Conservation (phyloP, 2,888 invertebrate genomes). For the Bombylius discolor region DNA sequence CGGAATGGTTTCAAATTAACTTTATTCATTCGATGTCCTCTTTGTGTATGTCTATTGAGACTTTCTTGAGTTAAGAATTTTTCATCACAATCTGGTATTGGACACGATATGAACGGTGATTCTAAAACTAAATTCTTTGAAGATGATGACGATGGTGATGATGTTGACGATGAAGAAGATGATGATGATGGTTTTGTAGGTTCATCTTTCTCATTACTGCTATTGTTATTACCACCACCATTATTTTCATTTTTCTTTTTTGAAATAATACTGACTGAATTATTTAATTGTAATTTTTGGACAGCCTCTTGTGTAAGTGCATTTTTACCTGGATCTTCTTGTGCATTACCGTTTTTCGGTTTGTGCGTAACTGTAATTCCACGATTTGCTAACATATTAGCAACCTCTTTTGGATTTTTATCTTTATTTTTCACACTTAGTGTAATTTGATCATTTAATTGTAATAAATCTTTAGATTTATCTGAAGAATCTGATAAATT, state of each 20-base stretch:
- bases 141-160: background rate
- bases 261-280: slow-evolving; percentile 48
- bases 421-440: slow-evolving; percentile 45
- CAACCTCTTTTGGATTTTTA: slow-evolving; percentile 61
- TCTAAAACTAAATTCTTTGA: background rate
- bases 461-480: slow-evolving; percentile 45
- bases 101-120: slow-evolving; percentile 15
- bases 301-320: slow-evolving; percentile 34
- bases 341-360: slow-evolving; percentile 29
- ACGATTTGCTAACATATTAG: slow-evolving; percentile 60
- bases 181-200: background rate
- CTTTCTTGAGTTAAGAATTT: slow-evolving; percentile 37
- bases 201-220: slow-evolving; percentile 32
- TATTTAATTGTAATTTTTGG: slow-evolving; percentile 39
- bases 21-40: slow-evolving; percentile 15
- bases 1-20: slow-evolving; percentile 31
- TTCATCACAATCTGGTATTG: slow-evolving; percentile 37
- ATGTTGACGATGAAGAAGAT: background rate
- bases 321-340: slow-evolving; percentile 24
- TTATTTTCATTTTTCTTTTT: slow-evolving; percentile 32
- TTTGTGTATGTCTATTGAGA: slow-evolving; percentile 36
- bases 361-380: slow-evolving; percentile 58
- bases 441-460: slow-evolving; percentile 60
- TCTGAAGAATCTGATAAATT: slow-evolving; percentile 17
- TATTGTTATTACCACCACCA: slow-evolving; percentile 20